phyloP scores from a whole-genome alignment of 1,140 invertebrate genomes.

The Drosophila neocordata region DNA sequence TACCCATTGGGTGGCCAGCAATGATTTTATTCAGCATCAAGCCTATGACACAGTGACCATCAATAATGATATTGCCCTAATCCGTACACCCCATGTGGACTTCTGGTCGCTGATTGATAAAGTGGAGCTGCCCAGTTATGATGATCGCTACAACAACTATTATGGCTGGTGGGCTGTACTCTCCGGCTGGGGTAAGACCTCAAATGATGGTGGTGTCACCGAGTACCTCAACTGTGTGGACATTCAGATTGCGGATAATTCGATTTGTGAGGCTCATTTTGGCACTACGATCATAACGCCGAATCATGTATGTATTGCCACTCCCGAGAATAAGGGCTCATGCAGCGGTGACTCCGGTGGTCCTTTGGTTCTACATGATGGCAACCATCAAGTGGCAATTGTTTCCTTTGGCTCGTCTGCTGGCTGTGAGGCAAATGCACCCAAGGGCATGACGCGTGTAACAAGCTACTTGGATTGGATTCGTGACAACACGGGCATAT shows the following conservation, averaged over 20 bases:
- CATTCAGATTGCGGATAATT: slow-evolving; percentile 36
- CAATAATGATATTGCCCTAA: slow-evolving; percentile 45
- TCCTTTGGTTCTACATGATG: slow-evolving; percentile 82
- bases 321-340: slow-evolving; percentile 45
- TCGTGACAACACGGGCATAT: slow-evolving; percentile 43
- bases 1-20: slow-evolving; percentile 17
- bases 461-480: slow-evolving; percentile 85
- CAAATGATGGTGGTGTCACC: slow-evolving; percentile 9
- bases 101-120: slow-evolving; percentile 46
- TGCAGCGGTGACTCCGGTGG: slow-evolving; percentile 84
- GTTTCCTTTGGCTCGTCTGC: slow-evolving; percentile 65
- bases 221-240: slow-evolving; percentile 40
- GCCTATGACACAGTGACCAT: slow-evolving; percentile 17
- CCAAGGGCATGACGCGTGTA: slow-evolving; percentile 84
- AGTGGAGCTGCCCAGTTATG: slow-evolving; percentile 45
- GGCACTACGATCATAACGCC: slow-evolving; percentile 27
- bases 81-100: slow-evolving; percentile 36
- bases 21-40: slow-evolving; percentile 24
- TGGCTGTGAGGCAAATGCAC: slow-evolving; percentile 73
- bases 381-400: slow-evolving; percentile 82
- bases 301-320: slow-evolving; percentile 57
- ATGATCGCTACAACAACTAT: slow-evolving; percentile 34
- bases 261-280: slow-evolving; percentile 31
- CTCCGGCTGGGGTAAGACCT: slow-evolving; percentile 49
- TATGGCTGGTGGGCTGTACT: slow-evolving; percentile 43